These are phyloP conservation scores for Anoura caudifer DNA, from an alignment of 2,113 vertebrate species.

Conservation along the genomic window DNA sequence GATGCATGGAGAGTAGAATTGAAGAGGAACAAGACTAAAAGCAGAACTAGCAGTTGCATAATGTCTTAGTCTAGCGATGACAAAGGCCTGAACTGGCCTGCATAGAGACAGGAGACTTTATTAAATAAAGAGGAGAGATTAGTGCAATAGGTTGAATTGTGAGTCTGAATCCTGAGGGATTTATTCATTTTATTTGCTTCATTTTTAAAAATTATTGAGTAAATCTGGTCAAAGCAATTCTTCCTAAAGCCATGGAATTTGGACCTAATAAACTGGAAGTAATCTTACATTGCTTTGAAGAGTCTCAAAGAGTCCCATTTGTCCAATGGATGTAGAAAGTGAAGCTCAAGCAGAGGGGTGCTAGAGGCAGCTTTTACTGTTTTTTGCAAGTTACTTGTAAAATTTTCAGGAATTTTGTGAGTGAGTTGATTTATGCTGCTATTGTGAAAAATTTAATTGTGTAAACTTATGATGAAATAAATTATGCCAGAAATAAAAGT, in stretches of 20 bases:
- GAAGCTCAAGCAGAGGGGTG: background rate
- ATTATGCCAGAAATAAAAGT: background rate
- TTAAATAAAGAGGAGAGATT: background rate
- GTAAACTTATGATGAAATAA: background rate
- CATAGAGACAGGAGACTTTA: background rate
- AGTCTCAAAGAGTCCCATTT: too few relatives aligned
- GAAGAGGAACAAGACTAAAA: background rate
- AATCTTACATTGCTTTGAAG: background rate
- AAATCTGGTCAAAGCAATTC: background rate
- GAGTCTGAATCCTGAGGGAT: background rate
- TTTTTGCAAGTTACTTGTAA: background rate
- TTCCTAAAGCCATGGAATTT: background rate
- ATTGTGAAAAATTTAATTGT: background rate
- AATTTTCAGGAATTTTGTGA: background rate
- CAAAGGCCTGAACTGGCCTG: background rate
- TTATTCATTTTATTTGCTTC: background rate
- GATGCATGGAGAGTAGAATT: background rate
- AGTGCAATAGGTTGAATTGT: background rate
- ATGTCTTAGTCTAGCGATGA: background rate
- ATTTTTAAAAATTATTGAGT: background rate
- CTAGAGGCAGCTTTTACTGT: background rate
- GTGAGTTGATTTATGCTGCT: background rate
- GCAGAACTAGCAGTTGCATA: background rate
- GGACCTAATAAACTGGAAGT: background rate
- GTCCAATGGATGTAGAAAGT: background rate